Base-by-base conservation (phyloP, 2,113 vertebrate species). In the Forbesichthys agassizii region DNA sequence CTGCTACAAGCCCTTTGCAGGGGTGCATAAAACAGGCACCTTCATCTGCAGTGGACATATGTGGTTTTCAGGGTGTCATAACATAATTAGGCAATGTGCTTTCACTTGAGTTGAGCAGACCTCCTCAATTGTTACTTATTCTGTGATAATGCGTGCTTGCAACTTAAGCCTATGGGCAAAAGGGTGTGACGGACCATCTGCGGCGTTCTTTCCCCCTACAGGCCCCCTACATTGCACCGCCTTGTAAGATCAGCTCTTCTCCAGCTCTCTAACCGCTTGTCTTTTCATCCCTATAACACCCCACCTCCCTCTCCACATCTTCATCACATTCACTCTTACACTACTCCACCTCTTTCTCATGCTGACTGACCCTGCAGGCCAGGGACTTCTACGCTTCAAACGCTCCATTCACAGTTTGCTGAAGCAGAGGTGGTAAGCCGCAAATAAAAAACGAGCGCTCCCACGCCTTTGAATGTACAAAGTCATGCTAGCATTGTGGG, bases 371-470 rank as follows among this genome's bases (percentile, higher is more conserved):
- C 36, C 33, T 36, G 33, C 59, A 47, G 16, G 9, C 36, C 59
- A 46, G 13, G 20, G 5, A 14, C 52, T 14, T 54, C n/a, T 20
- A 11, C 20, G 46, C 33, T 63, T 16, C 51, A 48, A 65, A 60
- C 48, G 67, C 33, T 48, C 58, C 5, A 13, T 69, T 60, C 53
- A 71, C 13, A 55, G 68, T 79, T 79, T 69, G 62, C 51, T 79
- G 47, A 77, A 77, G 42, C 33, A 12, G 1, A 58, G 58, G 69
- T 66, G 66, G 66, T 74, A 69, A 71, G 49, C 58, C 57, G 42
- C 8, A 48, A 18, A 13, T 71, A 68, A 61, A 69, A 69, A 74
- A 68, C 61, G 68, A n/a, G 27, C 11, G 0, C 12, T 69, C 58
- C 42, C n/a, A 33, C 52, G 42, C 42, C 48, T 81, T 48, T 8